Evolutionary conservation across 2,888 invertebrate genomes (phyloP), one percentile per base, ranked within the genome.

Genomic region (Pseudanteris insignis): DNA sequence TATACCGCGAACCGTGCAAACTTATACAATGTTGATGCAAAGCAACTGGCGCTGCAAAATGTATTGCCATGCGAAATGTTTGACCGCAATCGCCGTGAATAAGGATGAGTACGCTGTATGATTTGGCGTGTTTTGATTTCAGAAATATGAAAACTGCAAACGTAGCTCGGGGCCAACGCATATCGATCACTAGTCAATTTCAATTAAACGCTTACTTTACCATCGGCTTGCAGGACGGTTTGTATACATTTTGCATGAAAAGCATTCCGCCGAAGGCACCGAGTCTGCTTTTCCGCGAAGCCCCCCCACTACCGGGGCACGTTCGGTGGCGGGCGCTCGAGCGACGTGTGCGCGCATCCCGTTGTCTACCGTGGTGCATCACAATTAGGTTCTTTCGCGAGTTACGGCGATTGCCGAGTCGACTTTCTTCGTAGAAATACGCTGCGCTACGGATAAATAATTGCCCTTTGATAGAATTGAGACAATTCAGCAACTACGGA

Each of bases 131-230:
- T 59, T 51, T 51, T 32, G 28, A 36, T 46, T 41, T 6, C 11
- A 18, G 28, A 18, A 60, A 54, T 54, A 60, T 51, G 55, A 47
- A 64, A 65, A 58, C 25, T 51, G 36, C 32, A 21, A 54, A 10
- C 46, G 41, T 43, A 29, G 54, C 54, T 51, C 37, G 48, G 28
- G 54, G 60, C 38, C 40, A 32, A 18, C 41, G 59, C 54, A 41
- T 55, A 54, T 60, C 61, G 57, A 63, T 63, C 59, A 64, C 57
- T 37, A 63, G 63, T 65, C 64, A 60, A 66, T 65, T 70, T 69
- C 70, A 67, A 72, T 72, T 70, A 71, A 71, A 68, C 63, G 68
- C 67, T 69, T 62, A 65, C 62, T 65, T 60, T 54, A 43, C 29
- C 51, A 59, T 51, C 62, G 50, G 63, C 57, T 61, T 48, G 55